Evolutionary conservation across 64 coral and sea anemone species (phyloP).

Genomic region (Pocillopora verrucosa): DNA sequence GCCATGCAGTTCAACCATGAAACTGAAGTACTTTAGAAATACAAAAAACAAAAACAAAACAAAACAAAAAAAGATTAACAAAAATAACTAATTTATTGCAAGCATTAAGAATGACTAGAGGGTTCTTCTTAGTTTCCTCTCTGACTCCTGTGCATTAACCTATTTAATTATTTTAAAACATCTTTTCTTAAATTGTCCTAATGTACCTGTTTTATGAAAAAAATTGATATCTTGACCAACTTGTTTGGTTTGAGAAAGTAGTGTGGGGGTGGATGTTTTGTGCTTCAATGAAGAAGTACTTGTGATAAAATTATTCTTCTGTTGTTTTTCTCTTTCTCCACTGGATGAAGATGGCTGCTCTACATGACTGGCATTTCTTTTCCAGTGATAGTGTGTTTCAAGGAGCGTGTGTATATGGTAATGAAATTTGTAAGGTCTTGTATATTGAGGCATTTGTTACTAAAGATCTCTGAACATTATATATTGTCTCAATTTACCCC

Average conservation of each 20-base stretch:
- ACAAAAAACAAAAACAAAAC: neutral
- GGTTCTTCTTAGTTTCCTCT: neutral
- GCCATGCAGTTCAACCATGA: neutral
- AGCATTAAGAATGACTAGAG: neutral
- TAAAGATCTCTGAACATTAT: too few species aligned
- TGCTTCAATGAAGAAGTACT: neutral
- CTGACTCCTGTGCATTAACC: neutral
- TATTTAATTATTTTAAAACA: neutral
- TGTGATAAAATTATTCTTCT: neutral
- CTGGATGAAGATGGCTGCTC: neutral
- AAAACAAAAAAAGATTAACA: too few species aligned
- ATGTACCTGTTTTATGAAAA: neutral
- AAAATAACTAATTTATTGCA: slow-evolving; percentile 7
- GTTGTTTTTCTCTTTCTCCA: neutral
- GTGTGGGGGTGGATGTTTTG: neutral
- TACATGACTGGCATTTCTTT: neutral
- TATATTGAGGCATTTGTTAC: neutral
- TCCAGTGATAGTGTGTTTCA: neutral
- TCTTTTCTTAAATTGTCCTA: neutral
- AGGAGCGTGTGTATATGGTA: neutral
- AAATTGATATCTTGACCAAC: neutral
- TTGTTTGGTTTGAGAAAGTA: neutral
- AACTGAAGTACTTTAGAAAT: neutral
- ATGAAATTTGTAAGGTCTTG: neutral
- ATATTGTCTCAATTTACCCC: too few species aligned